Evolutionary conservation across 2,888 invertebrate species (phyloP).

Genomic region (Limulus polyphemus): DNA sequence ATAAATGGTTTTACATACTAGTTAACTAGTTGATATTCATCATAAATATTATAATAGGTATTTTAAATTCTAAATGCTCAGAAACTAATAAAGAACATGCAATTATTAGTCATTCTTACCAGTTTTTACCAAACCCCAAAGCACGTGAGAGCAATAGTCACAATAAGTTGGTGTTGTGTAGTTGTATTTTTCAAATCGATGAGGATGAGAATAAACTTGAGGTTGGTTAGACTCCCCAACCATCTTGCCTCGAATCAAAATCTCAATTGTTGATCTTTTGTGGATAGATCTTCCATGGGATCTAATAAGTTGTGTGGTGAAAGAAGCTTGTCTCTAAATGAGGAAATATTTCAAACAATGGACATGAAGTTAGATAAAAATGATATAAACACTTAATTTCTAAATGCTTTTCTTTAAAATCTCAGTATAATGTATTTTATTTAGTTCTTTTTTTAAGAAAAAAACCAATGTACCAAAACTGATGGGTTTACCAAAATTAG

Average conservation of each 20-base stretch:
- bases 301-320: constrained; percentile 71
- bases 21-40: too few relatives aligned
- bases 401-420: too few relatives aligned
- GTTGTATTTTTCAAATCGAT: constrained; percentile 70
- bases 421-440: too few relatives aligned
- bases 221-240: constrained; percentile 33
- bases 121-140: constrained; percentile 81
- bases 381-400: too few relatives aligned
- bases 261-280: constrained; percentile 77
- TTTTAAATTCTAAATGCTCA: too few relatives aligned
- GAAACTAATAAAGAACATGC: too few relatives aligned
- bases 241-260: constrained; percentile 70
- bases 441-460: too few relatives aligned
- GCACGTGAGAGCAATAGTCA: constrained; percentile 72
- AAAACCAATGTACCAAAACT: too few relatives aligned
- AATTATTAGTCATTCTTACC: constrained; percentile 27
- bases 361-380: too few relatives aligned
- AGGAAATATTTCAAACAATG: not conserved
- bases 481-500: too few relatives aligned
- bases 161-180: constrained; percentile 77
- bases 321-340: constrained; percentile 61
- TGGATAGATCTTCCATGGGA: constrained; percentile 73
- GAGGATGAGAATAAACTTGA: constrained; percentile 52
- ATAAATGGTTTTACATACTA: too few relatives aligned
- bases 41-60: too few relatives aligned